phyloP scores from a whole-genome alignment of 2,113 vertebrate genomes.

The Malurus melanocephalus region DNA sequence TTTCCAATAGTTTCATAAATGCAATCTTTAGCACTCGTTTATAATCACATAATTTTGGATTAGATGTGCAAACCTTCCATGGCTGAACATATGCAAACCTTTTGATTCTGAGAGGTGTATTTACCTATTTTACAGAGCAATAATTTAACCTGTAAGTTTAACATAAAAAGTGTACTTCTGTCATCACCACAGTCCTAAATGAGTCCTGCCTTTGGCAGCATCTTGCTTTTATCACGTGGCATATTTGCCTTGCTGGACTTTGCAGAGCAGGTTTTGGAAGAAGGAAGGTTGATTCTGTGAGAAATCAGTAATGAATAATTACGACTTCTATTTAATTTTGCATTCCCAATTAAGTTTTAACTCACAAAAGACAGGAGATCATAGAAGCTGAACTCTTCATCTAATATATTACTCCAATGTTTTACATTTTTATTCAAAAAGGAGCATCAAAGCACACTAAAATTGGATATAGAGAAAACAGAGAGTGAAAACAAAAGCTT shows the following conservation, averaged over 20 bases:
- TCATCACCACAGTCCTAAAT: background rate
- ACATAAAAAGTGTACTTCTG: background rate
- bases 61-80: background rate
- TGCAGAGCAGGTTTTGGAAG: background rate
- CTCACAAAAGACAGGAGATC: background rate
- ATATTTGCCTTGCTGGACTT: background rate
- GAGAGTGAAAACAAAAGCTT: background rate
- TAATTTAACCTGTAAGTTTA: background rate
- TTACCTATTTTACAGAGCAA: background rate
- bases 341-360: background rate
- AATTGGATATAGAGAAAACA: constrained; percentile 9
- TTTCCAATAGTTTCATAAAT: background rate
- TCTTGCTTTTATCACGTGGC: fast-evolving
- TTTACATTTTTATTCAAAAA: constrained; percentile 43
- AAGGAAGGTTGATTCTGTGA: background rate
- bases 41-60: background rate
- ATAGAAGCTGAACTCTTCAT: background rate
- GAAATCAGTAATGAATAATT: background rate
- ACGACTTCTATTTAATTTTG: background rate
- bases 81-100: background rate
- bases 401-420: background rate
- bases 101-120: background rate
- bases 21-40: background rate
- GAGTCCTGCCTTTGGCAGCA: background rate
- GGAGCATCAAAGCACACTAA: background rate